Conservation (phyloP, 30 jellyfish, hydroid and myxozoan genomes). For the Mastigias papua region DNA sequence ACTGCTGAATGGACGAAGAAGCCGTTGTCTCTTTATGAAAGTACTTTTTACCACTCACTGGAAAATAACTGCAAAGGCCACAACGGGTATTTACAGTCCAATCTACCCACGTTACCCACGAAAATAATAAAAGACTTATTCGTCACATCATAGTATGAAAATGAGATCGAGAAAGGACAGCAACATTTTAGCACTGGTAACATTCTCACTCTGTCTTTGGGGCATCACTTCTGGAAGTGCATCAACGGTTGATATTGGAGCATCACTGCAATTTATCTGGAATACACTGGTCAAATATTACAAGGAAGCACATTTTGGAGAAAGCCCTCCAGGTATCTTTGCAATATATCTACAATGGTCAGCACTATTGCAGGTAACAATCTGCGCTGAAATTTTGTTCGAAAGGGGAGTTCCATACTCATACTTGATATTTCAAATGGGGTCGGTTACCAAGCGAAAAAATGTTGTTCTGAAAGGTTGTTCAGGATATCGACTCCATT, state of each 20-base stretch:
- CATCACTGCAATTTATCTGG: slow-evolving; percentile 58
- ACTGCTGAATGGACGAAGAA: slow-evolving; percentile 1
- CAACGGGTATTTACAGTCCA: too few species aligned
- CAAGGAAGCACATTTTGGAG: slow-evolving; percentile 49
- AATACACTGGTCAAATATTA: slow-evolving; percentile 34
- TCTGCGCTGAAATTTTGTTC: too few species aligned
- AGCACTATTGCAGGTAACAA: too few species aligned
- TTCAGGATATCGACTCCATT: too few species aligned
- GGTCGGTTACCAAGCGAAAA: too few species aligned
- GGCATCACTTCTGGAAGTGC: background rate
- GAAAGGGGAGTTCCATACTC: too few species aligned
- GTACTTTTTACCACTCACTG: background rate
- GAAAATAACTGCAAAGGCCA: background rate
- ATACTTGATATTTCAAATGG: too few species aligned
- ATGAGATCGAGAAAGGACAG: background rate
- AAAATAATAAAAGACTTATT: too few species aligned
- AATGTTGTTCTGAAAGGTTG: too few species aligned
- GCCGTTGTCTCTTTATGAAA: background rate
- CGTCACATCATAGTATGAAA: too few species aligned
- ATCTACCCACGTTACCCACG: too few species aligned
- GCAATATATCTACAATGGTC: background rate
- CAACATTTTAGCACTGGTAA: background rate
- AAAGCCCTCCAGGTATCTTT: slow-evolving; percentile 67
- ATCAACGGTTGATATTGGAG: slow-evolving; percentile 23
- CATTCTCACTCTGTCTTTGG: background rate